A percentile compares a stretch with the other conserved stretches of the same genome.
Conservation (phyloP, 2,113 vertebrate species). For the Bombycilla garrulus region DNA sequence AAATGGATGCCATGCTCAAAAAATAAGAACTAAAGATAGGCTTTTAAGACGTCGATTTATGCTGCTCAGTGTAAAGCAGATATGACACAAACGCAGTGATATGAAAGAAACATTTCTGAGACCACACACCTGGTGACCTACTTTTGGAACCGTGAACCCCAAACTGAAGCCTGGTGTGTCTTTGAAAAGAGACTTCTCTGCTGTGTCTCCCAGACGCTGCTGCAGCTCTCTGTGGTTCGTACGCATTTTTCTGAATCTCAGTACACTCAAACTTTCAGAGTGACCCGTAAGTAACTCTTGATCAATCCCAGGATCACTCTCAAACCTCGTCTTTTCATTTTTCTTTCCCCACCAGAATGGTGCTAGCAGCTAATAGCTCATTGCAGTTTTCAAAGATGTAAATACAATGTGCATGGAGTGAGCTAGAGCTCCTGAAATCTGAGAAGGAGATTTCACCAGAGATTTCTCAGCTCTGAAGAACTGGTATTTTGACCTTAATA, state of each 20-base stretch:
- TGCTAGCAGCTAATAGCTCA: neutral
- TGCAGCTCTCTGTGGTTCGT: neutral
- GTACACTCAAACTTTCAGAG: neutral
- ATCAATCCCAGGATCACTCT: neutral
- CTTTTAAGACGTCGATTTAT: neutral
- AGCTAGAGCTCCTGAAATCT: neutral
- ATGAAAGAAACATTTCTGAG: neutral
- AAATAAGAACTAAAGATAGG: neutral
- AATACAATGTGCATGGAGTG: neutral
- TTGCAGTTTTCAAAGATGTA: neutral
- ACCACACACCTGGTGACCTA: neutral
- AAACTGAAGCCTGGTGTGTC: neutral
- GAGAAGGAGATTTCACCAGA: neutral
- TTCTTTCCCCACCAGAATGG: neutral
- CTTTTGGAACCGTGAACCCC: neutral
- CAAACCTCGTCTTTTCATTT: accelerated
- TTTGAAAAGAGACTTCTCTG: neutral
- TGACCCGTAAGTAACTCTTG: neutral
- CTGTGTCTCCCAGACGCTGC: neutral
- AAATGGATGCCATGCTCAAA: neutral
- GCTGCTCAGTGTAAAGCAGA: neutral
- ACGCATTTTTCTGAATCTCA: neutral
- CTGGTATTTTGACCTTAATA: neutral
- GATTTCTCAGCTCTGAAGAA: neutral
- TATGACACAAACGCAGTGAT: neutral